Base-by-base conservation (phyloP, 2,797 vertebrate species). In the Streptopelia turtur region DNA sequence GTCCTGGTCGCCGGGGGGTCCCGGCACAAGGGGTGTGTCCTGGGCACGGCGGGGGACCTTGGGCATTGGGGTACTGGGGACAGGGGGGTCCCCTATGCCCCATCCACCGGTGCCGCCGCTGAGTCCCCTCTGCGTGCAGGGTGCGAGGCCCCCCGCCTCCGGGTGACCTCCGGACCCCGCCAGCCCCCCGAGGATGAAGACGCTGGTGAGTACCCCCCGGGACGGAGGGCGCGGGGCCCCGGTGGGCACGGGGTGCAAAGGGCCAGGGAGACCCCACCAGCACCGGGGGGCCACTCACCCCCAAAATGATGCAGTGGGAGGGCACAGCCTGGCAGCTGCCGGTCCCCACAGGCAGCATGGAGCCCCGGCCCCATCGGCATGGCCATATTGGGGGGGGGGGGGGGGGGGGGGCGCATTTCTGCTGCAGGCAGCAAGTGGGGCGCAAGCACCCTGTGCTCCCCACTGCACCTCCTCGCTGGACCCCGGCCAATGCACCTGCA, bases 181-280 rank as follows among this genome's bases (percentile, higher is more conserved):
- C 60, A 13, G 27, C 27, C 24, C 76, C 33, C 35, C 17, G 65
- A 95, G 65, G 53, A 95, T 95, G 87, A 95, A 75, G 95, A 59
- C 35, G 35, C 87, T 91, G 78, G 95, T 96, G 92, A 95, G 95
- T 84, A 37, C 47, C 47, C 27, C 4, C 31, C 2, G 49, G 49
- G 47, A 14, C 6, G 4, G 14, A 8, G 43, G 41, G 16, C 2
- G 4, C 6, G 17, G 43, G 43, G 43, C 43, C 43, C 18, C 43
- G 17, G 43, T 10, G 43, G 18, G 43, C 43, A 45, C 43, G 17
- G 27, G 30, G 13, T 3, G 7, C 2, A 37, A 35, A n/a, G 28
- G 53, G 52, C 30, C 6, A 2, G 24, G 8, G 57, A 24, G 21
- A 37, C 30, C n/a, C 49, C 7, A 1, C 20, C 28, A 8, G 63